Conservation (phyloP, 92 coral and sea anemone genomes). For the Parazoanthus swiftii region DNA sequence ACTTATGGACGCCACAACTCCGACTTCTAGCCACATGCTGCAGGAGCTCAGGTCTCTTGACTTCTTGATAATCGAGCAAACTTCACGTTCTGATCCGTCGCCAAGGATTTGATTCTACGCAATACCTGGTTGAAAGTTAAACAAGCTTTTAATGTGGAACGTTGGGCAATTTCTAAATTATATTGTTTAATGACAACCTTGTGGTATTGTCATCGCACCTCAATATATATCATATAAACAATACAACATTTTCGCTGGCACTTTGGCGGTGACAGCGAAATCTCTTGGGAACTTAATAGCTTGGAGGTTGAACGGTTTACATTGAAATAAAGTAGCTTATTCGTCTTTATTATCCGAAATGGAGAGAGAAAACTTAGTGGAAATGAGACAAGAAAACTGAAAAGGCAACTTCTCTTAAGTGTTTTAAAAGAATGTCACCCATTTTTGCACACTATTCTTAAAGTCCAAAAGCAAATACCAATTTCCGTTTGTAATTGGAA, state of each 20-base stretch:
- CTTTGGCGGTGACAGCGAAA: neutral
- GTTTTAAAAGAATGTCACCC: no score
- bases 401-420: neutral
- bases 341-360: neutral
- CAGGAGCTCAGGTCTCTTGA: neutral
- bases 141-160: neutral
- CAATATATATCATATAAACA: neutral
- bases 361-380: neutral
- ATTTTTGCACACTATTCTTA: neutral
- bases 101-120: neutral
- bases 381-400: no score
- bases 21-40: conserved; percentile 34
- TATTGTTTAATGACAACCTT: conserved; percentile 3
- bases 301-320: neutral
- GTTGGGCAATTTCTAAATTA: neutral
- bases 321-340: neutral
- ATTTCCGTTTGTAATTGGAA: conserved; percentile 21
- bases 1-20: neutral
- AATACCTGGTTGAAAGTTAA: conserved; percentile 4
- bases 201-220: conserved; percentile 14
- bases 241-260: neutral
- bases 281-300: conserved; percentile 1
- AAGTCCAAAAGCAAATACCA: neutral
- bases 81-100: neutral
- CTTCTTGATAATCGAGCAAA: neutral